A percentile compares a stretch with the other conserved stretches of the same genome.
phyloP scores from a whole-genome alignment of 2,797 vertebrate genomes.

The Tapera naevia region DNA sequence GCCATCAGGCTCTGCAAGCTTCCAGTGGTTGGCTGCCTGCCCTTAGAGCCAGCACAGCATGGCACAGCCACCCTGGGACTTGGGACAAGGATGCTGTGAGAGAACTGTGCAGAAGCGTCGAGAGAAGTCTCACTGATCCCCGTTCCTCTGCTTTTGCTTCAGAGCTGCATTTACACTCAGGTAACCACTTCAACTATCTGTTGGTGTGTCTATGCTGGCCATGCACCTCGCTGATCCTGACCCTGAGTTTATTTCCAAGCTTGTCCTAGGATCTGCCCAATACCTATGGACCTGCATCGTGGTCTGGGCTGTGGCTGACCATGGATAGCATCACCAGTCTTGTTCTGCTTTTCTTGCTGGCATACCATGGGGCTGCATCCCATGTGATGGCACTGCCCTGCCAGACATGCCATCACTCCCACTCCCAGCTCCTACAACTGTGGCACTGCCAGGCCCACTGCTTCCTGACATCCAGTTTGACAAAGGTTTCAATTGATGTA shows the following conservation, averaged over 20 bases:
- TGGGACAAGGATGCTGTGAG: not conserved
- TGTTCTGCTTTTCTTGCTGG: not conserved
- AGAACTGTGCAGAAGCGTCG: not conserved
- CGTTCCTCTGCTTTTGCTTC: not conserved
- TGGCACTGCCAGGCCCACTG: not conserved
- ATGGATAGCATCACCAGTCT: not conserved
- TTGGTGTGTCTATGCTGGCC: not conserved
- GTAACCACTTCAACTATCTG: not conserved
- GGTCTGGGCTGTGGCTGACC: not conserved
- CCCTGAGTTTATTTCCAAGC: not conserved
- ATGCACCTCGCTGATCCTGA: not conserved
- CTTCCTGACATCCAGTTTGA: not conserved
- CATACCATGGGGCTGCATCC: rapidly evolving
- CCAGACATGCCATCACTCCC: rapidly evolving
- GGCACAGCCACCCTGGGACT: not conserved
- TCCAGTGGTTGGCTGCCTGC: not conserved
- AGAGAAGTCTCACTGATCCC: not conserved
- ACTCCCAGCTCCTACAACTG: rapidly evolving
- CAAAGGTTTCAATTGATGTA: not conserved
- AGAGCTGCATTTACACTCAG: not conserved
- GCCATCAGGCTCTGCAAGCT: not conserved
- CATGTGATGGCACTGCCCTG: not conserved
- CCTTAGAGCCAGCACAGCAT: not conserved
- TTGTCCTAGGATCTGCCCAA: not conserved
- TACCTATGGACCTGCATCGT: not conserved